Conservation (phyloP, 2,113 vertebrate species). For the Caranx melampygus region DNA sequence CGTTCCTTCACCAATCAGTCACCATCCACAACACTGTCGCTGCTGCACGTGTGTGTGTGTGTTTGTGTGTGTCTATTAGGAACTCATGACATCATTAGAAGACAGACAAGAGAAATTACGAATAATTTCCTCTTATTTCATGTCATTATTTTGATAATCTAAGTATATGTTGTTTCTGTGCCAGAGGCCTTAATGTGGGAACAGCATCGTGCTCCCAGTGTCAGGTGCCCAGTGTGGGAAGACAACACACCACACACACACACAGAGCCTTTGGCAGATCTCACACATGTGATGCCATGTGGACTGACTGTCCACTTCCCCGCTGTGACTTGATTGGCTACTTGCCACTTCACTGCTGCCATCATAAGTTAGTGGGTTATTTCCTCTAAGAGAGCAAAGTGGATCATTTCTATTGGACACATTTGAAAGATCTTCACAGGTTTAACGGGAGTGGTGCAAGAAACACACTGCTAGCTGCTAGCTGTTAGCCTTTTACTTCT, state of each 20-base stretch:
- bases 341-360: not conserved
- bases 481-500: no score
- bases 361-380: not conserved
- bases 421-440: not conserved
- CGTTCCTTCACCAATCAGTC: slow-evolving; percentile 35
- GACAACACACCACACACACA: not conserved
- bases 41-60: not conserved
- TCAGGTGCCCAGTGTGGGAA: not conserved
- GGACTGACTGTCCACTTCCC: not conserved
- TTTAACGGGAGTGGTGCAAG: no score
- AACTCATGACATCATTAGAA: no score
- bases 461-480: no score
- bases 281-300: not conserved
- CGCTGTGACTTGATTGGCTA: not conserved
- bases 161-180: no score
- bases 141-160: no score
- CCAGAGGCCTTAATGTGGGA: not conserved
- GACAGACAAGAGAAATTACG: not conserved
- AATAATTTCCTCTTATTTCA: no score
- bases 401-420: not conserved
- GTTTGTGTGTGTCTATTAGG: not conserved
- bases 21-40: slow-evolving; percentile 14
- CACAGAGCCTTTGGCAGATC: not conserved
- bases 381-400: not conserved
- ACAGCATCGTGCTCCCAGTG: not conserved